A percentile compares a stretch with the other conserved stretches of the same genome.
Evolutionary conservation across 1,140 invertebrate genomes (phyloP).

Genomic region (Zaprionus kolodkinae): DNA sequence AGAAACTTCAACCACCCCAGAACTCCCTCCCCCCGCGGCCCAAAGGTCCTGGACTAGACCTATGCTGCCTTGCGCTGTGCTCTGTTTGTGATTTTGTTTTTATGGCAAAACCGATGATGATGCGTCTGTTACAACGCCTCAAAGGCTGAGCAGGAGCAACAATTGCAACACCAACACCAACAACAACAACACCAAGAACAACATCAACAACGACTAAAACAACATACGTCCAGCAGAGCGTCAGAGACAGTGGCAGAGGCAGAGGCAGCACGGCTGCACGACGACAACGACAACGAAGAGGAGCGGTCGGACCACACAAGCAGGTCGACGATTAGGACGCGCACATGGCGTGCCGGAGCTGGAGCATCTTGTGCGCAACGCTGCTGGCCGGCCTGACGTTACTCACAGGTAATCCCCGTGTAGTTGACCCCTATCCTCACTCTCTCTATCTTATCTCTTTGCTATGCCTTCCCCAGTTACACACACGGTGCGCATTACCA

Average conservation of each 20-base stretch:
- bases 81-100: constrained; percentile 58
- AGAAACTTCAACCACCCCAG: constrained; percentile 11
- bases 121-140: constrained; percentile 52
- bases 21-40: constrained; percentile 1
- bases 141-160: constrained; percentile 49
- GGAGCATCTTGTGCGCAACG: constrained; percentile 63
- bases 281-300: constrained; percentile 28
- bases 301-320: constrained; percentile 29
- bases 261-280: constrained; percentile 36
- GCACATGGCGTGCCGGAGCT: constrained; percentile 70
- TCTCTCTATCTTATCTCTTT: neutral
- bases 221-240: constrained; percentile 46
- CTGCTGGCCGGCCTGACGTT: constrained; percentile 76
- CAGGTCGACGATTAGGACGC: constrained; percentile 53
- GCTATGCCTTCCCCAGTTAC: constrained; percentile 46
- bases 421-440: too few species aligned
- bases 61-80: constrained; percentile 13
- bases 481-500: constrained; percentile 80
- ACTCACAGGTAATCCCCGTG: constrained; percentile 62
- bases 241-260: neutral
- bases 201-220: constrained; percentile 29
- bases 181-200: constrained; percentile 27
- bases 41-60: constrained; percentile 3
- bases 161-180: constrained; percentile 6
- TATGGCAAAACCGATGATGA: constrained; percentile 57